These are phyloP conservation scores for Osmerus eperlanus DNA, from an alignment of 2,113 vertebrate species.

Conservation along the genomic window DNA sequence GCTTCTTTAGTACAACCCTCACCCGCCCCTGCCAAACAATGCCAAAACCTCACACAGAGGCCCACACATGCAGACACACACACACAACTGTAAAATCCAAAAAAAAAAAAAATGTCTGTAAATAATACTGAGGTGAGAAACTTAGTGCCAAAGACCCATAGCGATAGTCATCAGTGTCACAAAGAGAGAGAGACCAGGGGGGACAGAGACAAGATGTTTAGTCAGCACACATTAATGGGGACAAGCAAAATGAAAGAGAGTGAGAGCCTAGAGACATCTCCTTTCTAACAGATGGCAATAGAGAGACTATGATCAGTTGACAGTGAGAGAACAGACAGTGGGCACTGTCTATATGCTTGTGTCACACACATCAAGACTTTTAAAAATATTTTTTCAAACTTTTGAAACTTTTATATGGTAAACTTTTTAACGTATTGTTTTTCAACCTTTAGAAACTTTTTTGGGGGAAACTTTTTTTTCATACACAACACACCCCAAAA, in stretches of 20 bases:
- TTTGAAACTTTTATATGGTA: too few species aligned
- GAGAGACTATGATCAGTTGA: too few species aligned
- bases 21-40: slow-evolving; percentile 5
- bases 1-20: too few species aligned
- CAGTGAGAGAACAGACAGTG: too few species aligned
- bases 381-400: too few species aligned
- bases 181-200: slow-evolving; percentile 16
- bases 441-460: too few species aligned
- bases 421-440: too few species aligned
- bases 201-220: slow-evolving; percentile 25
- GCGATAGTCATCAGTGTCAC: neutral
- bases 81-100: neutral
- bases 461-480: too few species aligned
- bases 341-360: too few species aligned
- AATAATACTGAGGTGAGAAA: neutral
- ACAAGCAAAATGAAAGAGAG: slow-evolving; percentile 26
- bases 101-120: too few species aligned
- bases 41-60: slow-evolving; percentile 17
- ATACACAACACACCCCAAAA: too few species aligned
- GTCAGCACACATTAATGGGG: slow-evolving; percentile 16
- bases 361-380: too few species aligned
- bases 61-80: neutral
- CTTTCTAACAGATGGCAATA: neutral
- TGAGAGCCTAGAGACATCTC: neutral
- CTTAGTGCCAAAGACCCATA: neutral